These are phyloP conservation scores for Penaeus indicus DNA, from an alignment of 1,140 invertebrate species.

Conservation along the genomic window DNA sequence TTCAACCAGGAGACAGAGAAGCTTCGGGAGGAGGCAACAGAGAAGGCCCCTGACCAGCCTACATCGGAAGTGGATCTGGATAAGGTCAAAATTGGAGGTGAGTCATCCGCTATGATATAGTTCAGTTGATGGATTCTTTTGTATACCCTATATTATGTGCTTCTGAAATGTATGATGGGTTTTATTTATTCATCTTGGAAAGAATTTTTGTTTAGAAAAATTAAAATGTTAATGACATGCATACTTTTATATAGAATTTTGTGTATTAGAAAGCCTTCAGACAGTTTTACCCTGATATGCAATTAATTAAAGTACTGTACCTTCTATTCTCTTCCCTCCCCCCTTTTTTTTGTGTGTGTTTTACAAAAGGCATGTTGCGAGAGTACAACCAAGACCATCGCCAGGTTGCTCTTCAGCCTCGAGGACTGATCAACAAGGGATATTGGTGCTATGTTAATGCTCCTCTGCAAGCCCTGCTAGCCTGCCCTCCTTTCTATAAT, in stretches of 20 bases:
- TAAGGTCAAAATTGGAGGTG: slow-evolving; percentile 56
- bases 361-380: slow-evolving; percentile 46
- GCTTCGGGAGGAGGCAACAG: slow-evolving; percentile 34
- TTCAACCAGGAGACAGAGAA: slow-evolving; percentile 52
- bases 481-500: slow-evolving; percentile 94
- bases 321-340: neutral
- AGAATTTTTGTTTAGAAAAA: too few species aligned
- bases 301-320: too few species aligned
- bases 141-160: too few species aligned
- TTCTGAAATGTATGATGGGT: too few species aligned
- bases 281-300: too few species aligned
- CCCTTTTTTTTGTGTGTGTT: neutral
- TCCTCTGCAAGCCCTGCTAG: slow-evolving; percentile 88
- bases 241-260: too few species aligned
- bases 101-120: neutral
- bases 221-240: too few species aligned
- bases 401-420: slow-evolving; percentile 74
- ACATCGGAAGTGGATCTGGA: slow-evolving; percentile 45
- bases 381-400: slow-evolving; percentile 59
- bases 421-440: slow-evolving; percentile 89
- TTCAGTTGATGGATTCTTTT: neutral
- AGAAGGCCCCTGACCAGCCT: slow-evolving; percentile 26
- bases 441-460: slow-evolving; percentile 98
- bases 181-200: too few species aligned
- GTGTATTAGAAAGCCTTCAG: too few species aligned